phyloP scores from a whole-genome alignment of 1,140 invertebrate genomes.

The Zaprionus nigranus region DNA sequence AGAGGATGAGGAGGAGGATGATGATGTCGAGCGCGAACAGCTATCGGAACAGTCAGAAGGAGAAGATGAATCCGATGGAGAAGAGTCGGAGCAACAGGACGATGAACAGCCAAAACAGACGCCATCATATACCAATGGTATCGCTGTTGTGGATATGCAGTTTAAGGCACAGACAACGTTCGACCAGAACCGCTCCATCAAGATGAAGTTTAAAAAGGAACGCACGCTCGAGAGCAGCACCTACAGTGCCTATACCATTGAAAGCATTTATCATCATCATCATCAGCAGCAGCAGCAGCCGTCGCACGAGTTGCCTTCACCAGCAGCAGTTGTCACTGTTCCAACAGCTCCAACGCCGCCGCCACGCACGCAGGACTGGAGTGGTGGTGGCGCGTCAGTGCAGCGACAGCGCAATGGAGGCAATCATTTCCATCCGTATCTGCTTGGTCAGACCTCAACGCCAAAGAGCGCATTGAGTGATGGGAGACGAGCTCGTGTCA shows the following conservation, averaged over 20 bases:
- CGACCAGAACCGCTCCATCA: constrained; percentile 78
- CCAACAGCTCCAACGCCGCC: constrained; percentile 19
- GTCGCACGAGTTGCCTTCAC: constrained; percentile 33
- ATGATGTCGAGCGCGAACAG: constrained; percentile 38
- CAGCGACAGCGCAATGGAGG: constrained; percentile 67
- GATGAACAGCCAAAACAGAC: constrained; percentile 33
- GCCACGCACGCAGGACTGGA: constrained; percentile 28
- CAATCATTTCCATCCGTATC: constrained; percentile 77
- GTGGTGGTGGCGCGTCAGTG: constrained; percentile 1
- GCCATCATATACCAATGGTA: constrained; percentile 49
- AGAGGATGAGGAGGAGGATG: constrained; percentile 21
- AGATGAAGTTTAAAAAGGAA: constrained; percentile 81
- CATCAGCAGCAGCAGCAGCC: constrained; percentile 50
- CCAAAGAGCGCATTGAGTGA: constrained; percentile 68
- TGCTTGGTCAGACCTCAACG: constrained; percentile 77
- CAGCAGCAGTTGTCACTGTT: constrained; percentile 20
- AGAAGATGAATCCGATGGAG: constrained; percentile 49
- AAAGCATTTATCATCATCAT: constrained; percentile 68
- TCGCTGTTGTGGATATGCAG: constrained; percentile 30
- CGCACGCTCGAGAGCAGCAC: constrained; percentile 68
- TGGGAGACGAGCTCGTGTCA: constrained; percentile 56
- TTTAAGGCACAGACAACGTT: constrained; percentile 68
- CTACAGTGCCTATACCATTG: constrained; percentile 78
- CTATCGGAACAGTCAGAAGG: constrained; percentile 36
- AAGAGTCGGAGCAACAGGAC: constrained; percentile 44